Evolutionary conservation across 1,140 invertebrate genomes (phyloP).

Genomic region (Philopotamus ludificatus): DNA sequence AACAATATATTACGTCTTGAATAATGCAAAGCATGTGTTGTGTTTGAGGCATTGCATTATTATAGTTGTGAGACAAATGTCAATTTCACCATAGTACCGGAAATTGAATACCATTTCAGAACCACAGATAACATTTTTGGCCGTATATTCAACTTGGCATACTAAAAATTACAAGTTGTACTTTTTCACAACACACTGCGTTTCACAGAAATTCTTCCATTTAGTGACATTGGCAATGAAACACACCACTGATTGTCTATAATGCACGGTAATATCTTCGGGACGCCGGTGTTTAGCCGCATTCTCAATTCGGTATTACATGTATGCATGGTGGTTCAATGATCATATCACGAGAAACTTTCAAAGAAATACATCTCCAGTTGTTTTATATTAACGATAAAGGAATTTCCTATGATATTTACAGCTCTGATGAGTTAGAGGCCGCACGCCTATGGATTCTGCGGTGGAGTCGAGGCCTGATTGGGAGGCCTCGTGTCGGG

Average conservation of each 20-base stretch:
- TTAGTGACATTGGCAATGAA: constrained; percentile 12
- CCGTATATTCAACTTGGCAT: neutral
- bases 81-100: neutral
- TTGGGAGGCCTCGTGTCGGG: constrained; percentile 20
- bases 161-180: constrained; percentile 1
- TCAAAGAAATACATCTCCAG: constrained; percentile 23
- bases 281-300: neutral
- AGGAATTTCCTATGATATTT: constrained; percentile 30
- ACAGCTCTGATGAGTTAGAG: constrained; percentile 22
- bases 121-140: neutral
- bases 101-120: neutral
- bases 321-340: neutral
- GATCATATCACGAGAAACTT: constrained; percentile 28
- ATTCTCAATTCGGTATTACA: constrained; percentile 1
- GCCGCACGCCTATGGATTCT: constrained; percentile 19
- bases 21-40: constrained; percentile 1
- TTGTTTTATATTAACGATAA: constrained; percentile 5
- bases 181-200: constrained; percentile 15
- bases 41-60: neutral
- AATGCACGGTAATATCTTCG: constrained; percentile 15
- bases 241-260: constrained; percentile 17
- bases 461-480: constrained; percentile 19
- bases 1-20: neutral
- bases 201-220: constrained; percentile 1
- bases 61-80: neutral